A percentile compares a stretch with the other conserved stretches of the same genome.
phyloP scores from a whole-genome alignment of 2,113 vertebrate species.

The Anarhynchus alexandrinus region DNA sequence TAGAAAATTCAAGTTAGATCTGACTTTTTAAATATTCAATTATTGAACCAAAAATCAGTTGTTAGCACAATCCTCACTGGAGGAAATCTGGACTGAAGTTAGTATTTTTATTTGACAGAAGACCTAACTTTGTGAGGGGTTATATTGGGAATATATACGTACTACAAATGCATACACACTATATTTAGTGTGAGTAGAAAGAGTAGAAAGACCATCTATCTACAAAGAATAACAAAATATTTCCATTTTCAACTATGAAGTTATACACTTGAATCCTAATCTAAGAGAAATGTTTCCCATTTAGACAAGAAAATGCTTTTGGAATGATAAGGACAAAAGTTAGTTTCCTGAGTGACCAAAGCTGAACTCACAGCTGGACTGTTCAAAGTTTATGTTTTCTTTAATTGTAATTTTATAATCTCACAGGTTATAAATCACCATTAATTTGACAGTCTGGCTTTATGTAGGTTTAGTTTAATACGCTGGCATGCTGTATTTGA shows the following conservation, averaged over 20 bases:
- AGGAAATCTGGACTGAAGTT: background rate
- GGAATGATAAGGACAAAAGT: constrained; percentile 56
- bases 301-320: constrained; percentile 55
- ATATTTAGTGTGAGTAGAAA: background rate
- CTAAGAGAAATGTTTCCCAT: constrained; percentile 34
- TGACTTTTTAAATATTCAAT: background rate
- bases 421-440: constrained; percentile 56
- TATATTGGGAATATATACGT: background rate
- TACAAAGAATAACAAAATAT: constrained; percentile 34
- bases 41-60: background rate
- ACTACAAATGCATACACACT: background rate
- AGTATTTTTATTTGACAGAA: background rate
- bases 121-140: background rate
- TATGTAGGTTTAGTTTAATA: constrained; percentile 8
- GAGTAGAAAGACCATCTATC: background rate
- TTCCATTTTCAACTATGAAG: constrained; percentile 43
- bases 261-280: constrained; percentile 18
- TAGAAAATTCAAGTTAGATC: background rate
- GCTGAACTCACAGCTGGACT: constrained; percentile 25
- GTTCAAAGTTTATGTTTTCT: constrained; percentile 25
- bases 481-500: constrained; percentile 19
- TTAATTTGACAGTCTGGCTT: constrained; percentile 37
- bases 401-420: constrained; percentile 47
- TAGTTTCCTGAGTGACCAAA: constrained; percentile 38
- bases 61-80: background rate